Evolutionary conservation across 2,888 invertebrate genomes (phyloP), one percentile per base, ranked within the genome.

Genomic region (Eristalis arbustorum): DNA sequence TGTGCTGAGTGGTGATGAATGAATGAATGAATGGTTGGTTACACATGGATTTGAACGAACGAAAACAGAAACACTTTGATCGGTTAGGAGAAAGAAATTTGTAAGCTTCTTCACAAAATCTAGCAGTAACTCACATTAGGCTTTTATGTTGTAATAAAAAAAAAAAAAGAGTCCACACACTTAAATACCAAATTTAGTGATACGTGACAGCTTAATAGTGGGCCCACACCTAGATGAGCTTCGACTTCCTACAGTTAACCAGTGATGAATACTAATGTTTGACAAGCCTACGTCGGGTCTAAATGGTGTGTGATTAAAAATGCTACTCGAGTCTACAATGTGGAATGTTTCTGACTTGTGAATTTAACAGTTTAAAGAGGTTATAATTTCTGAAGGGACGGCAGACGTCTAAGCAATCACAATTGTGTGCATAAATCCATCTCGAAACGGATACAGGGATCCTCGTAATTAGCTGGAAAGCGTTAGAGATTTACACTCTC

Each of bases 11-110:
- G 67, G n/a, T n/a, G n/a, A n/a, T 42, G 31, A 28, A 3, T 25
- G 25, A 3, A 25, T 25, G 25, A 25, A 25, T 31, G 69, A 62
- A 40, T 71, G 69, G 42, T 40, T 69, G 66, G 56, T 69, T 79
- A 87, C 78, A 79, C 71, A 72, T 75, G 78, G 62, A 68, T 1
- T 85, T 85, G 77, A n/a, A n/a, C 74, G 56, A 64, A 85, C 72
- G 67, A 68, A 61, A 63, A 34, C n/a, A 81, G 62, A 73, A 56
- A 64, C 71, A 81, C 64, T 63, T 71, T 67, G 23, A 71, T 78
- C 74, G 10, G 67, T 78, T 77, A 83, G 61, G 74, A 82, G 37
- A 62, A 77, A 34, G 69, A 22, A 66, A 77, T 28, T 63, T 56
- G 22, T 63, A 78, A 37, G 59, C 75, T 31, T 22, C 57, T 49